Evolutionary conservation across 1,140 invertebrate genomes (phyloP).

Genomic region (Aphelenchoides fujianensis): DNA sequence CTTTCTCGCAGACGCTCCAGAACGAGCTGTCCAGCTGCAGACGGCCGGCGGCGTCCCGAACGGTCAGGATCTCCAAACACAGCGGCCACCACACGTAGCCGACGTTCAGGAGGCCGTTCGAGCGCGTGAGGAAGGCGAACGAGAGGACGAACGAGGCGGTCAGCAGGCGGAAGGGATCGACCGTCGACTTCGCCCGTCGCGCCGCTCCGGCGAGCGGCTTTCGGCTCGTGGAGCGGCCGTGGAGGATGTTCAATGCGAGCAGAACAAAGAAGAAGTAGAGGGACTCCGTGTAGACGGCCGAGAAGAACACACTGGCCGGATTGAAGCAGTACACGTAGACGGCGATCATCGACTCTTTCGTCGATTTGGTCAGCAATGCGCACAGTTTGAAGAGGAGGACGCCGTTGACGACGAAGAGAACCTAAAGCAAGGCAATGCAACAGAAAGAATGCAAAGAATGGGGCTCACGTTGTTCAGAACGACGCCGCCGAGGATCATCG

Average conservation of each 20-base stretch:
- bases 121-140: slow-evolving; percentile 49
- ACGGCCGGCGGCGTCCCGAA: not conserved
- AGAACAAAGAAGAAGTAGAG: slow-evolving; percentile 43
- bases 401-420: slow-evolving; percentile 44
- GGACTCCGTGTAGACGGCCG: slow-evolving; percentile 46
- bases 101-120: slow-evolving; percentile 44
- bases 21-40: slow-evolving; percentile 29
- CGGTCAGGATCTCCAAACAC: slow-evolving; percentile 26
- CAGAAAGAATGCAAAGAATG: not conserved
- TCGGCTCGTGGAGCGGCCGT: not conserved
- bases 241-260: slow-evolving; percentile 18
- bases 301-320: slow-evolving; percentile 48
- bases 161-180: slow-evolving; percentile 7
- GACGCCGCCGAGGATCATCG: slow-evolving; percentile 45
- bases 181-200: no score
- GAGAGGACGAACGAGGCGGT: slow-evolving; percentile 40
- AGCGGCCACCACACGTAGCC: slow-evolving; percentile 41
- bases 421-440: slow-evolving; percentile 22
- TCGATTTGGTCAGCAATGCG: slow-evolving; percentile 35
- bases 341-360: slow-evolving; percentile 43
- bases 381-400: slow-evolving; percentile 37
- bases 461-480: slow-evolving; percentile 43
- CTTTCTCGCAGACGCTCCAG: slow-evolving; percentile 16
- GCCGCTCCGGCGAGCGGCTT: no score
- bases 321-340: slow-evolving; percentile 49